These are phyloP conservation scores for Ochotona curzoniae DNA, from an alignment of 2,113 vertebrate genomes.

Conservation along the genomic window DNA sequence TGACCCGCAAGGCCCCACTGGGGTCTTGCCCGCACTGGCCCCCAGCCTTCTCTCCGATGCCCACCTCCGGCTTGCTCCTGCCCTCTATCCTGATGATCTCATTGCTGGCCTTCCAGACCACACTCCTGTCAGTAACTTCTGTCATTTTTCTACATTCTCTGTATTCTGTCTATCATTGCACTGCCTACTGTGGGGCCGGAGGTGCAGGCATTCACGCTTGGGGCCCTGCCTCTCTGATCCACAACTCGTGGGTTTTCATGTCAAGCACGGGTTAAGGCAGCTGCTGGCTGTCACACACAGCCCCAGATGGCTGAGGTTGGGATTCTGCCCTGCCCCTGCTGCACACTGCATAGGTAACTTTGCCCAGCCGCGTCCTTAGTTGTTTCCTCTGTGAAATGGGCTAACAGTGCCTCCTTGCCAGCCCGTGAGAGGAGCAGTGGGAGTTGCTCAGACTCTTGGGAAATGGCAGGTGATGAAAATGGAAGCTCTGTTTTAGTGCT, in stretches of 20 bases:
- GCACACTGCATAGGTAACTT: not conserved
- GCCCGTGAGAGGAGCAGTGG: not conserved
- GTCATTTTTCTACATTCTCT: not conserved
- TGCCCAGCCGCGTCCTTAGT: not conserved
- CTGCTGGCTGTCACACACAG: not conserved
- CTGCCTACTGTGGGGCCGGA: not conserved
- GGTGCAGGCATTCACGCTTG: no score
- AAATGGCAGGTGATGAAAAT: not conserved
- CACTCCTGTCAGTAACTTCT: not conserved
- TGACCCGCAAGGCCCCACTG: not conserved
- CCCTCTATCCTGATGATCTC: not conserved
- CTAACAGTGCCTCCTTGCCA: not conserved
- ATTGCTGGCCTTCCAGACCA: not conserved
- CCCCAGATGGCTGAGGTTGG: not conserved
- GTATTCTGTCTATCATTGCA: not conserved
- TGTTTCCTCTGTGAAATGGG: not conserved
- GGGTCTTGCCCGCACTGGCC: not conserved
- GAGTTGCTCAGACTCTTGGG: not conserved
- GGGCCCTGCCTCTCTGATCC: not conserved
- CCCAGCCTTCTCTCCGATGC: no score
- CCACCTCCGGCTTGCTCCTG: no score
- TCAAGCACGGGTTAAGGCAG: not conserved
- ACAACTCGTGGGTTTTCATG: not conserved
- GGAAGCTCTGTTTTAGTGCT: not conserved
- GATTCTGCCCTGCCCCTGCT: not conserved